Conservation (phyloP, 2,113 vertebrate species). For the Edolisoma coerulescens region DNA sequence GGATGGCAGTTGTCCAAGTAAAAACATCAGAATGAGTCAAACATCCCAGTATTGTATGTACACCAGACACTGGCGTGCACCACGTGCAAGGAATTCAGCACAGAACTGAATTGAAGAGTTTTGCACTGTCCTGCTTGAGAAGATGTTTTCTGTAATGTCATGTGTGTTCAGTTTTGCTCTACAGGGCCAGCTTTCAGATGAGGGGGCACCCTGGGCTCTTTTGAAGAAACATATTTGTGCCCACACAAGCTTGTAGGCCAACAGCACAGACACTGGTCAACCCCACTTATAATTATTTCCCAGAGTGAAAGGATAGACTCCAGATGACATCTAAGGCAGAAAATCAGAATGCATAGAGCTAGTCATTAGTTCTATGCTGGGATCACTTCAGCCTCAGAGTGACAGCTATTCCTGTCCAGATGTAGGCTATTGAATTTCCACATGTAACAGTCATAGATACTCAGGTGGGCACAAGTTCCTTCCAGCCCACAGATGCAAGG, state of each 20-base stretch:
- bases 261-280: neutral
- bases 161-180: neutral
- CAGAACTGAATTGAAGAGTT: neutral
- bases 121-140: neutral
- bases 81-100: neutral
- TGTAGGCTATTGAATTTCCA: neutral
- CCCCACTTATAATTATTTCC: neutral
- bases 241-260: neutral
- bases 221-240: neutral
- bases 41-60: neutral
- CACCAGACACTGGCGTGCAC: neutral
- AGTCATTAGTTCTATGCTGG: neutral
- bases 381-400: neutral
- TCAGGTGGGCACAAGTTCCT: neutral
- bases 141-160: neutral
- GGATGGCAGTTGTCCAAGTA: constrained; percentile 64
- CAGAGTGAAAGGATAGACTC: neutral
- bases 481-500: neutral
- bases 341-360: neutral
- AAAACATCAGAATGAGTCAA: neutral
- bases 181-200: neutral
- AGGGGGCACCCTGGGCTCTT: neutral
- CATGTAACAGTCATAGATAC: neutral
- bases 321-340: neutral
- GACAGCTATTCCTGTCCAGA: neutral